Base-by-base conservation (phyloP, 1,140 invertebrate genomes). In the Orius insidiosus region DNA sequence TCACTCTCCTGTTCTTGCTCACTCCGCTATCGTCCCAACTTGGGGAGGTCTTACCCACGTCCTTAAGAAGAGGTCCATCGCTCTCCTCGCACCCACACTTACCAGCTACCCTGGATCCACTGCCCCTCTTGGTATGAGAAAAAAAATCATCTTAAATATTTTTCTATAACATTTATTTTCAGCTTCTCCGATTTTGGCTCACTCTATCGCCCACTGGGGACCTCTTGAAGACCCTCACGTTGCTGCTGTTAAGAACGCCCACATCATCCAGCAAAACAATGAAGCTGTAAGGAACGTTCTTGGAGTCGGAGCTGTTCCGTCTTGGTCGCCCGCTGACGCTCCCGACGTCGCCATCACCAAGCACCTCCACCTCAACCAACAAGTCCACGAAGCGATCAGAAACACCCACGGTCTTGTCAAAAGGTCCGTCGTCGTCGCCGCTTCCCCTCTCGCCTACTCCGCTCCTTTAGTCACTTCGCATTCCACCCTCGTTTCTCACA, bases 21-120 rank as follows among this genome's bases (percentile, higher is more conserved):
- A 18, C 10, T 30, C 41, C 5, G 41, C 18, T 31, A 3, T 43
- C 10, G 41, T 43, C 14, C 38, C 13, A 4, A 24, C 24, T 24
- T 24, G 24, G 24, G 24, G 24, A 24, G 24, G 24, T 24, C 24
- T 24, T 7, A 24, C 24, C 24, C 41, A 43, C 41, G 18, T 11
- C 5, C n/a, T 30, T 18, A 43, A 43, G 41, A 24, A 31, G 16
- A n/a, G 16, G 7, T 31, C 24, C 2, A n/a, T 31, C 24, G 39
- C 39, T 18, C 18, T 30, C 31, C 18, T 43, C 18, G 24, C 41
- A 15, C 24, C 41, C n/a, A 10, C 41, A n/a, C 24, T 49, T 8
- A 49, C 47, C 47, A 49, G 47, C 47, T 49, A 49, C 47, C 47
- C 47, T 11, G 47, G 47, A 30, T 42, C 37, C 30, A 49, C 47